Evolutionary conservation across 2,888 invertebrate species (phyloP).

Genomic region (Frankliniella intonsa): DNA sequence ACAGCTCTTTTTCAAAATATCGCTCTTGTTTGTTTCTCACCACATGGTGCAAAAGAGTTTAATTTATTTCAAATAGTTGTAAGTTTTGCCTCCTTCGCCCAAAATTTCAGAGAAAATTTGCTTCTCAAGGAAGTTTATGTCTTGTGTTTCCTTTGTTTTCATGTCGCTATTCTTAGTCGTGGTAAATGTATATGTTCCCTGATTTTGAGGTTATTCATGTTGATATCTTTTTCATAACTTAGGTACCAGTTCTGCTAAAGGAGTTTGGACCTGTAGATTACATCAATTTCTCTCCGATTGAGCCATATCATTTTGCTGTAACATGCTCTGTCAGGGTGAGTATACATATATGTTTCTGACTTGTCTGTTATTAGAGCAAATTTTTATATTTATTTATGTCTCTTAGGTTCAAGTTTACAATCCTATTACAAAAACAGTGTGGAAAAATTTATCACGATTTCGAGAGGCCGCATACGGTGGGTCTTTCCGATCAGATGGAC

Average conservation of each 20-base stretch:
- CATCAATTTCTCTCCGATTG: constrained; percentile 82
- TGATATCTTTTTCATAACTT: constrained; percentile 38
- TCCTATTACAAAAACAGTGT: constrained; percentile 75
- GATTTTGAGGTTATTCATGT: constrained; percentile 41
- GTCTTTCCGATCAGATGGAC: constrained; percentile 74
- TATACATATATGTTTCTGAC: constrained; percentile 15
- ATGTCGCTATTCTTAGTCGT: too few species aligned
- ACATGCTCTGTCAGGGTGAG: constrained; percentile 83
- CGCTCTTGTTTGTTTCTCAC: background rate
- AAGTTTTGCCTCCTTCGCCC: background rate
- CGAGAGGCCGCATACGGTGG: constrained; percentile 82
- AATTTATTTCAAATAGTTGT: background rate
- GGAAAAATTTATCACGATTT: constrained; percentile 77
- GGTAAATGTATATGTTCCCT: constrained; percentile 28
- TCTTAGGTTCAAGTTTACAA: constrained; percentile 66
- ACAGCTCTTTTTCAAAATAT: background rate
- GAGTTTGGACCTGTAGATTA: constrained; percentile 90
- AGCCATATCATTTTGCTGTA: constrained; percentile 87
- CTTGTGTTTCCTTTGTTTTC: constrained; percentile 13
- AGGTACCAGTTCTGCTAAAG: constrained; percentile 82
- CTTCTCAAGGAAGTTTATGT: constrained; percentile 12
- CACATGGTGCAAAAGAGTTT: background rate
- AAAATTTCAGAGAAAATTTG: background rate
- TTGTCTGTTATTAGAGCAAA: background rate
- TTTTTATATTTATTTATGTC: constrained; percentile 31